phyloP scores from a whole-genome alignment of 2,113 vertebrate species.

The Neolamprologus brichardi region DNA sequence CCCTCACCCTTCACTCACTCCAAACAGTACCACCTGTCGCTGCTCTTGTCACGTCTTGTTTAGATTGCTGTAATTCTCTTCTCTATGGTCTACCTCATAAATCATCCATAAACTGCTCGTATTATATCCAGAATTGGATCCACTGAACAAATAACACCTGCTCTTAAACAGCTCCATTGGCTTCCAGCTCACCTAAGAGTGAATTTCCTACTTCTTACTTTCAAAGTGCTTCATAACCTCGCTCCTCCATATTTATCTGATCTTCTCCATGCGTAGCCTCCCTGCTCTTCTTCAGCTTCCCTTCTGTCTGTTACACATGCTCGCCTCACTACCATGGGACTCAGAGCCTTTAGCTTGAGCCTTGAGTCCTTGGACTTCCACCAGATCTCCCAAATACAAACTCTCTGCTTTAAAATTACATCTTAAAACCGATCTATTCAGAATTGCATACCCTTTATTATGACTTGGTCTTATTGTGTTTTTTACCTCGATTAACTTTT shows the following conservation, averaged over 20 bases:
- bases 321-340: neutral
- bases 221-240: neutral
- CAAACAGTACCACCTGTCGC: neutral
- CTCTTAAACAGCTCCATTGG: neutral
- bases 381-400: neutral
- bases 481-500: neutral
- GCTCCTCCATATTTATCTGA: neutral
- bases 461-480: neutral
- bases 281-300: neutral
- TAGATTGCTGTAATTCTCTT: neutral
- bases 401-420: neutral
- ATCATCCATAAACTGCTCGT: neutral
- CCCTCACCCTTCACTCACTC: neutral
- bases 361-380: rapidly evolving
- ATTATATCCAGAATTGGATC: neutral
- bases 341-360: neutral
- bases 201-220: neutral
- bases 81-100: neutral
- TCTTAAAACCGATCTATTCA: neutral
- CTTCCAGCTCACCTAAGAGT: neutral
- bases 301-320: neutral
- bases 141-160: neutral
- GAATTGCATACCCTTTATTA: neutral
- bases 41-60: neutral
- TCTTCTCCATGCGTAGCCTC: neutral